Evolutionary conservation across 2,888 invertebrate species (phyloP), one percentile per base, ranked within the genome.

Genomic region (Suillia variegata): DNA sequence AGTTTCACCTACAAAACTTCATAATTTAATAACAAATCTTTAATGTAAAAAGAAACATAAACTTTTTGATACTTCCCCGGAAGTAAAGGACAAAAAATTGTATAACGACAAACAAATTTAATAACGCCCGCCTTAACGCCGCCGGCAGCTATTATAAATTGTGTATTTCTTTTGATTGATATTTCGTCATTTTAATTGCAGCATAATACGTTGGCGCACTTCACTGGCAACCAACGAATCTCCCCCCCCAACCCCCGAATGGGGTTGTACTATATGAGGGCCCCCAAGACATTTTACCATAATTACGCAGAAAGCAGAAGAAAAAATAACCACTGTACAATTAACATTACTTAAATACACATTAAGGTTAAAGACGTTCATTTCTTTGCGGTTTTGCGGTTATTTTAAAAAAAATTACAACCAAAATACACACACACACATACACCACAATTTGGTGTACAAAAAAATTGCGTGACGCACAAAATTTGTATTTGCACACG

Each of bases 321-420:
- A 47, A 33, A 42, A 52, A 26, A 45, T 21, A 49, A 33, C 38
- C 34, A 34, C 26, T 63, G 64, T 67, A 72, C 72, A 75, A 75
- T 76, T 75, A 75, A 74, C 75, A 73, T 70, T 74, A 76, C 74
- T 75, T 75, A 75, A 75, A 76, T 76, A 71, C 68, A 70, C 76
- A 75, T 76, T 75, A 75, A 75, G 76, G 74, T 70, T 70, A 70
- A 75, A 70, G 66, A 71, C 71, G 70, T 64, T 60, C 66, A 70
- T 74, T 74, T 71, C 65, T 73, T 61, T 31, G 67, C 70, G 73
- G 73, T 74, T 71, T 50, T 64, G 62, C 15, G 75, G 72, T 72
- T 69, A 67, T 73, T 69, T 74, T 72, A 20, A 31, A 31, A 31
- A 12, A 5, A 12, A 31, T 12, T 31, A 5, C 31, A 8, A 5